Conservation (phyloP, 1,140 invertebrate species). For the Drosophila nigrodunni region DNA sequence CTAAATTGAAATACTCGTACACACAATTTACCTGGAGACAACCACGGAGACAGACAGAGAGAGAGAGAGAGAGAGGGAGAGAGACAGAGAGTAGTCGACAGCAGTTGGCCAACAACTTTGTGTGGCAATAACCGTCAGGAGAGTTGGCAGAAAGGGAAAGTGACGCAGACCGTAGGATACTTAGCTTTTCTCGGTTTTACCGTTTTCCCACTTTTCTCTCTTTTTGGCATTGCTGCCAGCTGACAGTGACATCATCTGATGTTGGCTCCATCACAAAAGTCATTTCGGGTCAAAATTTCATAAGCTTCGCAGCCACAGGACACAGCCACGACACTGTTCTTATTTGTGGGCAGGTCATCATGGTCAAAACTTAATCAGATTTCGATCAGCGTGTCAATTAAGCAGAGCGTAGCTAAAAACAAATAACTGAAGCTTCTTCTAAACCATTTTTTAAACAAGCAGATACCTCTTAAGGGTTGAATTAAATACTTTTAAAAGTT, state of each 20-base stretch:
- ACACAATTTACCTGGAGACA: constrained; percentile 80
- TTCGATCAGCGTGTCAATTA: constrained; percentile 50
- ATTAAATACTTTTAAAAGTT: too few species aligned
- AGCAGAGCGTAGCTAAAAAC: neutral
- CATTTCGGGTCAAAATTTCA: constrained; percentile 38
- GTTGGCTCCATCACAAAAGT: constrained; percentile 32
- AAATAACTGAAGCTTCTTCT: neutral
- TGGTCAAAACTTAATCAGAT: constrained; percentile 20
- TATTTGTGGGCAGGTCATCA: neutral
- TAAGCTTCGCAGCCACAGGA: neutral
- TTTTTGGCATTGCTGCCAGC: neutral
- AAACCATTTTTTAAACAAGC: neutral
- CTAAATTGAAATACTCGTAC: constrained; percentile 75
- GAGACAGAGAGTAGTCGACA: neutral
- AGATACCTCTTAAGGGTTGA: neutral
- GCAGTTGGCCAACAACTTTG: constrained; percentile 16
- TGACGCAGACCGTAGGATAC: neutral
- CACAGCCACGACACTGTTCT: neutral
- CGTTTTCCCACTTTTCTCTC: neutral
- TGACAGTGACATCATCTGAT: constrained; percentile 68
- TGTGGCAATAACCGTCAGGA: neutral
- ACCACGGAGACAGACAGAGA: constrained; percentile 21
- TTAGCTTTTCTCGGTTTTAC: constrained; percentile 9
- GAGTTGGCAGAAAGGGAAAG: neutral
- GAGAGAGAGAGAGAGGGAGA: neutral